Evolutionary conservation across 1,140 invertebrate species (phyloP), one percentile per base, ranked within the genome.

Genomic region (Habropoda laboriosa): DNA sequence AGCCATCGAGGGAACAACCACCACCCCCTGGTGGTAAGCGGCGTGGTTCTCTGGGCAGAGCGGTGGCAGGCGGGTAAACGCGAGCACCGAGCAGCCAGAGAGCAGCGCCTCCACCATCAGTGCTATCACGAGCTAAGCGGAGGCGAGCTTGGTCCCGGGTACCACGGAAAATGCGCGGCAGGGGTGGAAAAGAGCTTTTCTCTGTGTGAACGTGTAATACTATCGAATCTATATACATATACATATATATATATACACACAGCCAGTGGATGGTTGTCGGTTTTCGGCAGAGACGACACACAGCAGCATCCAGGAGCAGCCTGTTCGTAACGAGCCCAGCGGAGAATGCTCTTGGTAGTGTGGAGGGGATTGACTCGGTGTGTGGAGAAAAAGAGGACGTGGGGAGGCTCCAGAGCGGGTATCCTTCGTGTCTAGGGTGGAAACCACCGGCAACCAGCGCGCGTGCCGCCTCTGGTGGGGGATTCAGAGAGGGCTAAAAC

Each of bases 111-210:
- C 75, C 68, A 51, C 70, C 70, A 73, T 79, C 77, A 79, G 68
- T 73, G 30, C 70, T 57, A 79, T 78, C 75, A 71, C 75, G 75
- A 71, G 75, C 75, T 71, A 76, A 64, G 51, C 76, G 21, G 47
- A 30, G 42, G 57, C 45, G 57, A 32, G 42, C 45, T 61, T 32
- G 51, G 42, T 55, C 63, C 47, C 16, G n/a, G 51, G 24, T 27
- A 8, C 51, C 66, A 70, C 75, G 79, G 83, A 87, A 88, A 87
- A 85, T 90, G 87, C 88, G 89, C 88, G 84, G 66, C 68, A 83
- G 79, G 76, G 80, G 61, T 80, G 63, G 76, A 82, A 82, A 68
- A 73, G 66, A 61, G 66, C 24, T n/a, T n/a, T n/a, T n/a, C n/a
- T n/a, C n/a, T n/a, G n/a, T n/a, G n/a, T n/a, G n/a, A n/a, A n/a